Base-by-base conservation (phyloP, 2,888 invertebrate genomes). In the Ormyrus labotus region DNA sequence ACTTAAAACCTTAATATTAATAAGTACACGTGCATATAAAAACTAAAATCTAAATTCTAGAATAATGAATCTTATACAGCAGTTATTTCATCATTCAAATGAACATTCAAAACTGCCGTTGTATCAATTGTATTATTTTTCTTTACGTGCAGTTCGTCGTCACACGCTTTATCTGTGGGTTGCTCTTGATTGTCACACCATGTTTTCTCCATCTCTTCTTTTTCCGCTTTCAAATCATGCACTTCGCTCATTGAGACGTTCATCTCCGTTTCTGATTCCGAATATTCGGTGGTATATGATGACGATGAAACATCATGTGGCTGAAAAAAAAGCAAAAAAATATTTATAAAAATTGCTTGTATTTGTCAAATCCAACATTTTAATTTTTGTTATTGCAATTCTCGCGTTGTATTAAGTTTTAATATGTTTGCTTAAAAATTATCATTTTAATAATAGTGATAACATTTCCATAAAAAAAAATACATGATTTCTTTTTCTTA, bases 181-280 rank as follows among this genome's bases (percentile, higher is more conserved):
- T 34, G 34, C 6, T 53, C 55, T 7, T 50, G 0, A 68, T 63
- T 57, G 8, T 7, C 7, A 53, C 61, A 64, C 9, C 11, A 34
- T 10, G 19, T 19, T 64, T 78, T 77, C 48, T 64, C 55, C 55
- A 57, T n/a, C n/a, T 75, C 76, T 9, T 50, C 55, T 48, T 67
- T 73, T 60, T 80, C 82, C 6, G 71, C 50, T 3, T 71, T 75
- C 19, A 86, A 11, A 6, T 85, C 83, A 55, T 82, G 75, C 5
- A 85, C 48, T 77, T 86, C 86, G 7, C 69, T 78, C 47, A 67
- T 53, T 13, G 84, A 82, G 48, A 85, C 58, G 10, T 81, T 80
- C 55, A 82, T 82, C 10, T 83, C 84, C 6, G 50, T 65, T 19
- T 80, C 83, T 72, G 80, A 83, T 67, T 55, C 83, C 61, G 48